Evolutionary conservation across 2,888 invertebrate species (phyloP).

Genomic region (Pherbina coryleti): DNA sequence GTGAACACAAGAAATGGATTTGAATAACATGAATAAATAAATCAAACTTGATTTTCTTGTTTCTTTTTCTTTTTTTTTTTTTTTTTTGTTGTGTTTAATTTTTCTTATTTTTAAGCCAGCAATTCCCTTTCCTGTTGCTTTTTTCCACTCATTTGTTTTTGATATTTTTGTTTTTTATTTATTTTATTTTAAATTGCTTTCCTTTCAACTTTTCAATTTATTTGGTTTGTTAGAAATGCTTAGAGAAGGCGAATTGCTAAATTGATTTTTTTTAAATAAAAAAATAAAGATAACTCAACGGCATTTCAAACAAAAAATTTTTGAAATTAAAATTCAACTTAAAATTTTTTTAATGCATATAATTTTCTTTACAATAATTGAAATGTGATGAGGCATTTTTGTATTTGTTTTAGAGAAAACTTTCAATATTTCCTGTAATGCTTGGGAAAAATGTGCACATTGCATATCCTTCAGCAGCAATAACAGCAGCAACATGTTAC

Average conservation of each 20-base stretch:
- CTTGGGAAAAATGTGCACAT: background rate
- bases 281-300: too few species aligned
- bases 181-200: background rate
- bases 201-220: background rate
- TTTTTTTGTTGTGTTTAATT: too few species aligned
- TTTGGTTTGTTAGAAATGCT: background rate
- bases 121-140: background rate
- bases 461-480: background rate
- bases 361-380: too few species aligned
- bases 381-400: too few species aligned
- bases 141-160: background rate
- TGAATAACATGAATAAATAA: conserved; percentile 55
- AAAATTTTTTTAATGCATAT: too few species aligned
- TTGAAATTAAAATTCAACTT: too few species aligned
- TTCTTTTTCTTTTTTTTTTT: background rate
- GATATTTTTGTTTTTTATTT: background rate
- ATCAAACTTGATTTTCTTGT: conserved; percentile 40
- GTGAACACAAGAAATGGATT: conserved; percentile 52
- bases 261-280: too few species aligned
- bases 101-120: background rate
- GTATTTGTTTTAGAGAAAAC: background rate
- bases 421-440: too few species aligned
- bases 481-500: background rate
- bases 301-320: too few species aligned
- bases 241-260: background rate